Percentiles rank a stretch among this genome's conserved stretches.
Conservation (phyloP, 2,797 vertebrate genomes). For the Thaleichthys pacificus region DNA sequence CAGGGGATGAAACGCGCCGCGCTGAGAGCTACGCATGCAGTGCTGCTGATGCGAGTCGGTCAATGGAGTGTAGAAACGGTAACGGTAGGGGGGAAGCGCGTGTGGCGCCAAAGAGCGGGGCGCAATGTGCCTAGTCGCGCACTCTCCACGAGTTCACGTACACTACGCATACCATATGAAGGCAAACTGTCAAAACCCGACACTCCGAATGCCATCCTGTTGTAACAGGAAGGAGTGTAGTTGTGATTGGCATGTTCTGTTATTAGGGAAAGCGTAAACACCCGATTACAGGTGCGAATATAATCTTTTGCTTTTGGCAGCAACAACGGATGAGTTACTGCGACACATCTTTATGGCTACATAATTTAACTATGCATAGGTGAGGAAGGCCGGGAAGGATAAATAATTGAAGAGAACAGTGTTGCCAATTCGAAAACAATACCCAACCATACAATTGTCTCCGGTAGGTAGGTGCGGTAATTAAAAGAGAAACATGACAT, state of each 20-base stretch:
- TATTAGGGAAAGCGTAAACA: neutral
- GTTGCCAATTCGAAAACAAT: conserved; percentile 24
- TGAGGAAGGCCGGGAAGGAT: neutral
- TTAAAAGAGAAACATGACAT: neutral
- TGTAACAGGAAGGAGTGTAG: neutral
- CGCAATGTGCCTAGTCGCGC: neutral
- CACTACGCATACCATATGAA: too few relatives aligned
- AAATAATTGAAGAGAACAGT: conserved; percentile 30
- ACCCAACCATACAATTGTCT: conserved; percentile 13
- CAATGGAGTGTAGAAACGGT: neutral
- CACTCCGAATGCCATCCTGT: too few relatives aligned
- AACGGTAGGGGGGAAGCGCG: neutral
- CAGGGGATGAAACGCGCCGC: too few relatives aligned
- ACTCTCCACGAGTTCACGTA: neutral
- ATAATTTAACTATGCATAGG: conserved; percentile 5
- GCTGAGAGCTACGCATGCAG: conserved; percentile 4
- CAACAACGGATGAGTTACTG: neutral
- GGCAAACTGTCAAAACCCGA: too few relatives aligned
- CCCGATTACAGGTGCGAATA: neutral
- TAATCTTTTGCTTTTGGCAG: neutral
- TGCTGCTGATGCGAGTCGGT: neutral
- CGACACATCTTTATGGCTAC: neutral
- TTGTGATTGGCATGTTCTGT: neutral
- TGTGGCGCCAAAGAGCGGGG: neutral
- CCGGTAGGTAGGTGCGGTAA: too few relatives aligned